phyloP scores from a whole-genome alignment of 2,113 vertebrate species.

The Alaudala cheleensis region DNA sequence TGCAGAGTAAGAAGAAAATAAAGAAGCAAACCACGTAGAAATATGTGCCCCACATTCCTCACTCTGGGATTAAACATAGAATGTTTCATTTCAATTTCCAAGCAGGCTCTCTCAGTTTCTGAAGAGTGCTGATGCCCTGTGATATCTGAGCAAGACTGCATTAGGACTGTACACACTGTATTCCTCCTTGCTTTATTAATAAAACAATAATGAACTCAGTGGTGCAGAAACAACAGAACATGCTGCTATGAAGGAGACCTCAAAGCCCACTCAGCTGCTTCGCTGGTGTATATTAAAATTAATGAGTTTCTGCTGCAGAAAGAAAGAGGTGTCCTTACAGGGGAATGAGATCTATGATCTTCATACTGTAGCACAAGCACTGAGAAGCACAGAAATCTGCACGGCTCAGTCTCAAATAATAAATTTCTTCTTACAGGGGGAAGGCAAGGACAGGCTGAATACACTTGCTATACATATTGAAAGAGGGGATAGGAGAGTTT shows the following conservation, averaged over 20 bases:
- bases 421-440: neutral
- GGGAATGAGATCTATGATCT: conserved; percentile 23
- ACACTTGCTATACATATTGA: neutral
- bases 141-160: neutral
- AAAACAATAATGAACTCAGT: conserved; percentile 36
- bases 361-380: neutral
- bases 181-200: conserved; percentile 27
- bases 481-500: neutral
- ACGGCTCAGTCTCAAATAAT: neutral
- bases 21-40: neutral
- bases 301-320: conserved; percentile 13
- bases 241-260: neutral
- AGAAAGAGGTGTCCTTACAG: neutral
- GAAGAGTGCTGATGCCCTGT: neutral
- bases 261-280: conserved; percentile 12
- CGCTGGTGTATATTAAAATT: conserved; percentile 24
- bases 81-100: neutral
- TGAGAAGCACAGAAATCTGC: neutral
- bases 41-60: neutral
- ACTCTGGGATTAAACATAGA: neutral
- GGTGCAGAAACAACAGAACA: conserved; percentile 20
- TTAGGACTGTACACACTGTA: neutral
- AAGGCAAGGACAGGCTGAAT: neutral
- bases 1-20: neutral
- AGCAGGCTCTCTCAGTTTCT: neutral